phyloP scores from a whole-genome alignment of 2,113 vertebrate genomes.

The Pseudorectes ferrugineus region DNA sequence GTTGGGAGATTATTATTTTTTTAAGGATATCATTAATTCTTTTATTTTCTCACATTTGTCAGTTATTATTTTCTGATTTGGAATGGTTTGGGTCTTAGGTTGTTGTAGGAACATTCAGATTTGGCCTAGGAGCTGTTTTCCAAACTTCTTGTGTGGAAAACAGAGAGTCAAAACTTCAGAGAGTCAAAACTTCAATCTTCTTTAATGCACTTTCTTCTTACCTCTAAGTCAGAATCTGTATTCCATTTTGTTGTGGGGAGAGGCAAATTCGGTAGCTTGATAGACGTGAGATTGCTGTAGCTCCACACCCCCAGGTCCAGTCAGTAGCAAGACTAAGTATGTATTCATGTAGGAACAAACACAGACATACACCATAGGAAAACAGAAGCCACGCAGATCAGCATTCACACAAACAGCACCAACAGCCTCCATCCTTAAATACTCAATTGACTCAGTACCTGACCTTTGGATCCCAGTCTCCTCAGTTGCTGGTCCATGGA shows the following conservation, averaged over 20 bases:
- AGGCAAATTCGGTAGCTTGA: not conserved
- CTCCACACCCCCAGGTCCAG: not conserved
- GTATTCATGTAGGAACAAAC: not conserved
- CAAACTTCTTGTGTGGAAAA: not conserved
- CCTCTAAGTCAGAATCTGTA: not conserved
- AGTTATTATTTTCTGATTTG: not conserved
- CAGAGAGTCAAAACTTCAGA: not conserved
- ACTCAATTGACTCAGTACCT: rapidly evolving
- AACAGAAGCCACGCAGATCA: not conserved
- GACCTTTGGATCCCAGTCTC: not conserved
- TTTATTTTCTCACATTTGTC: not conserved
- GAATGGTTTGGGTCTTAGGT: not conserved
- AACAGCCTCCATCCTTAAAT: not conserved
- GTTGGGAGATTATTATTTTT: not conserved
- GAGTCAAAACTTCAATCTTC: not conserved
- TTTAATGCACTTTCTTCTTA: not conserved
- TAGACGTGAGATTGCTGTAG: not conserved
- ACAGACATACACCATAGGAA: rapidly evolving
- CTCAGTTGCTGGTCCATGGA: not conserved
- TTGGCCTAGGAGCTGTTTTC: not conserved
- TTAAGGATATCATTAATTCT: not conserved
- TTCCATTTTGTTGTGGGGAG: not conserved
- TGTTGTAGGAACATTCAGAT: not conserved
- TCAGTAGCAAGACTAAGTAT: not conserved
- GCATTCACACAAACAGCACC: not conserved